Evolutionary conservation across 2,888 invertebrate genomes (phyloP).

Genomic region (Pammene aurita): DNA sequence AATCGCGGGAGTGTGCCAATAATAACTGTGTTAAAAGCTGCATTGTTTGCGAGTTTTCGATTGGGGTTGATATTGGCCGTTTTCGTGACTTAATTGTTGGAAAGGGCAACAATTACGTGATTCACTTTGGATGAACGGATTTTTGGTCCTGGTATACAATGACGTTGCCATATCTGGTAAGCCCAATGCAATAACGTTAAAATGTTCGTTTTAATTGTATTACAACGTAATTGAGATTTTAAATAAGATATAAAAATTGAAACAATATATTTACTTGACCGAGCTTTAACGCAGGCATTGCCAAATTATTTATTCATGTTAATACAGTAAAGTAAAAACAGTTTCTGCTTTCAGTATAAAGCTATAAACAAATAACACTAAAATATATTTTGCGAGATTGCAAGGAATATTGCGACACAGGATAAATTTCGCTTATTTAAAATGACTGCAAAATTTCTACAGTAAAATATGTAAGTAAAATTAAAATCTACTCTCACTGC

Average conservation of each 20-base stretch:
- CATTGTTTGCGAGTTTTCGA: conserved; percentile 41
- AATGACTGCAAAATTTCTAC: neutral
- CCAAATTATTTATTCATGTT: neutral
- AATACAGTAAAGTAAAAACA: neutral
- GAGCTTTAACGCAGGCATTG: neutral
- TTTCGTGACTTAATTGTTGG: conserved; percentile 35
- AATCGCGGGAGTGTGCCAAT: conserved; percentile 50
- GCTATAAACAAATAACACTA: neutral
- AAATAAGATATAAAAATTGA: conserved; percentile 23
- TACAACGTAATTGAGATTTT: conserved; percentile 21
- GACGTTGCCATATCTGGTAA: conserved; percentile 53
- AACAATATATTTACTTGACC: neutral
- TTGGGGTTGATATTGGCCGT: conserved; percentile 29
- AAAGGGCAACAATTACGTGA: conserved; percentile 46
- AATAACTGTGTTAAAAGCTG: conserved; percentile 50
- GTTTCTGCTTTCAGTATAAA: neutral
- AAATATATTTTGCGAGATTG: conserved; percentile 1
- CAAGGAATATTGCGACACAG: neutral
- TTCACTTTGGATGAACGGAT: conserved; percentile 52
- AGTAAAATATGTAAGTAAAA: conserved; percentile 11
- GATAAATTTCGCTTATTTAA: conserved; percentile 9
- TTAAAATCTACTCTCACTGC: conserved; percentile 33
- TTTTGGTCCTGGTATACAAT: conserved; percentile 45
- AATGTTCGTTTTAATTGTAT: conserved; percentile 47
- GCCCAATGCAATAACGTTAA: conserved; percentile 51